Evolutionary conservation across 2,888 invertebrate genomes (phyloP), one percentile per base, ranked within the genome.

Genomic region (Gisinianus flammeolus): DNA sequence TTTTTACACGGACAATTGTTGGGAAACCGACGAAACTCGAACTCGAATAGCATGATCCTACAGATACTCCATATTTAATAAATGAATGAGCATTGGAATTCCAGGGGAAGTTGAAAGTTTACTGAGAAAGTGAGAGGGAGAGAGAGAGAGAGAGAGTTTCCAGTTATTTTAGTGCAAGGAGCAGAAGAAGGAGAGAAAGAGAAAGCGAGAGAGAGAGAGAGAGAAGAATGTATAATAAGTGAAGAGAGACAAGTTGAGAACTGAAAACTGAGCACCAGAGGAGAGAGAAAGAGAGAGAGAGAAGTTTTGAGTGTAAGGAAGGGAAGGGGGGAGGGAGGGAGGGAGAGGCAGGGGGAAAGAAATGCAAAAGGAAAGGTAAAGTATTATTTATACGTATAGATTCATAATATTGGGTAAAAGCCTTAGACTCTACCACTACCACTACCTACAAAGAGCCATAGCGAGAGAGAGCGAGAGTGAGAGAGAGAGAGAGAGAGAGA

Each of bases 121-220:
- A n/a, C n/a, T n/a, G 58, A 24, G 64, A 64, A 26, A 4, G 16
- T 16, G 26, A 64, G 22, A 26, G 24, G 64, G 62, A 62, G 19
- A 26, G 4, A 62, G 64, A 64, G 64, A 26, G 28, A 2, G 26
- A 8, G 28, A 64, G 64, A 64, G 24, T n/a, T n/a, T n/a, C n/a
- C n/a, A n/a, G n/a, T n/a, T n/a, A n/a, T n/a, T n/a, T n/a, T n/a
- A n/a, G n/a, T n/a, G n/a, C 35, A 8, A 44, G 44, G 44, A 16
- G 44, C 12, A 44, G 58, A 56, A 19, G 58, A 58, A 58, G 58
- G 22, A 5, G 22, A 58, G n/a, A 2, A n/a, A 26, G 26, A 28
- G 10, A 31, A 19, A 31, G 67, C 2, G 54, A 70, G 70, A 52
- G 71, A 71, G 26, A 71, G 26, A 30, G 35, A 31, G 67, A 19